Conservation (phyloP, 2,113 vertebrate genomes). For the Arothron firmamentum region DNA sequence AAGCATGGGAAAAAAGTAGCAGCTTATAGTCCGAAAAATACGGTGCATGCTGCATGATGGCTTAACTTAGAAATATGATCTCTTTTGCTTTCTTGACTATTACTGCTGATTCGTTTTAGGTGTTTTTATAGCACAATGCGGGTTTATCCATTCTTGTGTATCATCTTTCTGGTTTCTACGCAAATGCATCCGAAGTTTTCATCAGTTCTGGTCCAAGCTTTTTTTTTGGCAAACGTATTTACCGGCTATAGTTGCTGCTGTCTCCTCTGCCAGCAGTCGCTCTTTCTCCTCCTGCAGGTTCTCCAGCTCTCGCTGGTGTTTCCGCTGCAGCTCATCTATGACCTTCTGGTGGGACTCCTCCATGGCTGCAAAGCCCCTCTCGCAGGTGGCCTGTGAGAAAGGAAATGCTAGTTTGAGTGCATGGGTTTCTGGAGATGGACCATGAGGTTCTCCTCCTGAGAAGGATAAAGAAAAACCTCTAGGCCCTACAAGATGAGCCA, state of each 20-base stretch:
- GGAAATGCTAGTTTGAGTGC: slow-evolving; percentile 22
- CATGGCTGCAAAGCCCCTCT: slow-evolving; percentile 79
- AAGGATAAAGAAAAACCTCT: slow-evolving; percentile 11
- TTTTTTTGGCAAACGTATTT: neutral
- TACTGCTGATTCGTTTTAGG: too few species aligned
- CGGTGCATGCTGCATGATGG: too few species aligned
- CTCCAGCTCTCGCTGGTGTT: slow-evolving; percentile 81
- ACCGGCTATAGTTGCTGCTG: slow-evolving; percentile 80
- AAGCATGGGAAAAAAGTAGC: too few species aligned
- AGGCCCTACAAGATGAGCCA: neutral
- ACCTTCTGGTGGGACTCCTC: slow-evolving; percentile 82
- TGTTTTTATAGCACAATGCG: too few species aligned
- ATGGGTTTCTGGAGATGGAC: slow-evolving; percentile 1
- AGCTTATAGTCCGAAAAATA: too few species aligned
- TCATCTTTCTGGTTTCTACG: too few species aligned
- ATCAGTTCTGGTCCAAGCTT: too few species aligned
- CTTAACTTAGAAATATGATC: too few species aligned
- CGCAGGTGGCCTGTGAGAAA: slow-evolving; percentile 74
- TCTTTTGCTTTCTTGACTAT: too few species aligned
- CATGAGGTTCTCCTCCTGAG: slow-evolving; percentile 32
- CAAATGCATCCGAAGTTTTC: too few species aligned
- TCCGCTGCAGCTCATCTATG: slow-evolving; percentile 78
- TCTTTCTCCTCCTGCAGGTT: slow-evolving; percentile 80
- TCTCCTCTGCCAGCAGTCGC: slow-evolving; percentile 77
- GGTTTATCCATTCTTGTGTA: too few species aligned